Evolutionary conservation across 2,797 vertebrate species (phyloP).

Genomic region (Gymnodraco acuticeps): DNA sequence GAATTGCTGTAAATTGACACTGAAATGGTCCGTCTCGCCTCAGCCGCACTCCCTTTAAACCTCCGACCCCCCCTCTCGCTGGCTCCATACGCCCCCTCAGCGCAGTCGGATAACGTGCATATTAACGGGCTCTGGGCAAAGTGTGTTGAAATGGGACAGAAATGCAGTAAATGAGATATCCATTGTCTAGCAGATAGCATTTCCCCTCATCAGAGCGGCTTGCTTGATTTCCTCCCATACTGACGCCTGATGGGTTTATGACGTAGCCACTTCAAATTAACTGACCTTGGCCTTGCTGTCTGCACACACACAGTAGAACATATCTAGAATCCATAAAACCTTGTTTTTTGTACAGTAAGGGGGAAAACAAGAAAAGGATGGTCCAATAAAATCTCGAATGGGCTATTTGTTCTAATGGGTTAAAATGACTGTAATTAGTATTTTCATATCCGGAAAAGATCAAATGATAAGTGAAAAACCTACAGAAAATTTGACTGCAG

Average conservation of each 20-base stretch:
- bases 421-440: neutral
- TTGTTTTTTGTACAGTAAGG: neutral
- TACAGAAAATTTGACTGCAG: neutral
- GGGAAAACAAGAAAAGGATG: neutral
- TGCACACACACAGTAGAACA: constrained; percentile 10
- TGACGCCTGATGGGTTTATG: constrained; percentile 78
- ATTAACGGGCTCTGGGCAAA: constrained; percentile 81
- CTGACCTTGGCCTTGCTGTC: constrained; percentile 72
- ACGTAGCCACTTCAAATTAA: constrained; percentile 73
- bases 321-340: neutral
- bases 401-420: neutral
- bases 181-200: constrained; percentile 80
- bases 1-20: constrained; percentile 87
- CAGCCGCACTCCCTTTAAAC: constrained; percentile 45
- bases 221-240: constrained; percentile 74
- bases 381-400: neutral
- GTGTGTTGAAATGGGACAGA: constrained; percentile 82
- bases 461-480: neutral
- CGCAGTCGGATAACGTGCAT: constrained; percentile 77
- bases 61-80: constrained; percentile 5
- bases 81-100: constrained; percentile 44
- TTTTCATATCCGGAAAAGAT: neutral
- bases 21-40: constrained; percentile 82
- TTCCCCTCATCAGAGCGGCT: constrained; percentile 79
- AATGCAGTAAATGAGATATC: constrained; percentile 84